These are phyloP conservation scores for Poecilia wingei DNA, from an alignment of 2,797 vertebrate genomes.

Conservation along the genomic window DNA sequence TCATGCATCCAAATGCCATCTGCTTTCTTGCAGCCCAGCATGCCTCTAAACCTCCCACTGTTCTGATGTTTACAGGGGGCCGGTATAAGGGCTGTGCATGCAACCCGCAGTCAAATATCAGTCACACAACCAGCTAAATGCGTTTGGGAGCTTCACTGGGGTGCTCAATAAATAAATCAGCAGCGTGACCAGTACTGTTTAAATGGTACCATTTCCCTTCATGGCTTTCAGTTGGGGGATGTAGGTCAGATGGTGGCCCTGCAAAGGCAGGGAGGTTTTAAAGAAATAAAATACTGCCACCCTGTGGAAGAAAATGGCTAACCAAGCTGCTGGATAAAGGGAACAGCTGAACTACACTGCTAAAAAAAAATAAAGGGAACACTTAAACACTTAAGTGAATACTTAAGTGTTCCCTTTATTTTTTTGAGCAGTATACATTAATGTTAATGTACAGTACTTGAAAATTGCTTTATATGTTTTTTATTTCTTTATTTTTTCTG, in stretches of 20 bases:
- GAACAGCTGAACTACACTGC: background rate
- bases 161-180: conserved; percentile 54
- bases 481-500: no score
- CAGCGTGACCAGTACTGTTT: conserved; percentile 39
- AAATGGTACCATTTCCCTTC: conserved; percentile 50
- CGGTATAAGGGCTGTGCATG: conserved; percentile 21
- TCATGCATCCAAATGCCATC: conserved; percentile 73
- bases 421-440: background rate
- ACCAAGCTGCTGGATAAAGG: background rate
- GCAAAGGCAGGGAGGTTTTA: conserved; percentile 51
- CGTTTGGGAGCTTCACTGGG: conserved; percentile 19
- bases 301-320: conserved; percentile 58
- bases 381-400: no score
- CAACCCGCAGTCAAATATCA: conserved; percentile 23
- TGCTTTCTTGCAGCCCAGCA: conserved; percentile 70
- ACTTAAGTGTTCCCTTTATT: no score
- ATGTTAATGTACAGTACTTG: background rate
- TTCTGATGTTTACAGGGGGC: conserved; percentile 53
- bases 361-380: no score
- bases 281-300: conserved; percentile 63
- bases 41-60: conserved; percentile 56
- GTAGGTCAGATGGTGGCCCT: conserved; percentile 75
- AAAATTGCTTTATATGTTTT: background rate
- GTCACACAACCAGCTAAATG: conserved; percentile 23
- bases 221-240: conserved; percentile 64